Evolutionary conservation across 2,113 vertebrate species (phyloP).

Genomic region (Myotis davidii): DNA sequence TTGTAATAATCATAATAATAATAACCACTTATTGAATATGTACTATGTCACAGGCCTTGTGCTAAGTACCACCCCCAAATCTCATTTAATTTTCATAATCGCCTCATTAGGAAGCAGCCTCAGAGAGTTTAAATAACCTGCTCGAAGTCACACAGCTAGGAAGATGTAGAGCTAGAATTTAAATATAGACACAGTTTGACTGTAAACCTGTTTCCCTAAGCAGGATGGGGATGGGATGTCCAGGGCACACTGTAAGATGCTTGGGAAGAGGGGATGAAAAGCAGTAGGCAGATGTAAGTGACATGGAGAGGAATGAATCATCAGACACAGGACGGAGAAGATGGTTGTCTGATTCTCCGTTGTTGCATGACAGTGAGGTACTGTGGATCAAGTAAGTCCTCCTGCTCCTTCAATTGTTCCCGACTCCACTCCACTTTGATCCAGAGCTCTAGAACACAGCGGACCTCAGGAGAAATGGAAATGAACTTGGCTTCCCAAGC

Average conservation of each 20-base stretch:
- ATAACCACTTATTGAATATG: neutral
- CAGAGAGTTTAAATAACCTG: neutral
- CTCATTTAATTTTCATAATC: neutral
- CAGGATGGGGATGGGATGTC: neutral
- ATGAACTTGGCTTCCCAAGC: neutral
- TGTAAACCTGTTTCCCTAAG: neutral
- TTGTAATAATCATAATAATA: neutral
- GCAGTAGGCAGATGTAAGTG: neutral
- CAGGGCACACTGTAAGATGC: neutral
- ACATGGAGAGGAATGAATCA: fast-evolving
- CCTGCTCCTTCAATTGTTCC: neutral
- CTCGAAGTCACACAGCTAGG: neutral
- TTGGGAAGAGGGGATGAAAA: neutral
- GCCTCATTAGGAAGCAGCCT: neutral
- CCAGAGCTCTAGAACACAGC: neutral
- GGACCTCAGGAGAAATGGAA: neutral
- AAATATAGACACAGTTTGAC: neutral
- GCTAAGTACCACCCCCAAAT: neutral
- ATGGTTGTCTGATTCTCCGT: neutral
- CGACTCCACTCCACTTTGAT: neutral
- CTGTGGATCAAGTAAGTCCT: neutral
- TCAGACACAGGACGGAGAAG: fast-evolving
- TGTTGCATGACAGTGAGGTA: no score
- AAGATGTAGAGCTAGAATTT: neutral
- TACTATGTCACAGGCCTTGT: neutral